Conservation (phyloP, 2,113 vertebrate genomes). For the Orycteropus afer region DNA sequence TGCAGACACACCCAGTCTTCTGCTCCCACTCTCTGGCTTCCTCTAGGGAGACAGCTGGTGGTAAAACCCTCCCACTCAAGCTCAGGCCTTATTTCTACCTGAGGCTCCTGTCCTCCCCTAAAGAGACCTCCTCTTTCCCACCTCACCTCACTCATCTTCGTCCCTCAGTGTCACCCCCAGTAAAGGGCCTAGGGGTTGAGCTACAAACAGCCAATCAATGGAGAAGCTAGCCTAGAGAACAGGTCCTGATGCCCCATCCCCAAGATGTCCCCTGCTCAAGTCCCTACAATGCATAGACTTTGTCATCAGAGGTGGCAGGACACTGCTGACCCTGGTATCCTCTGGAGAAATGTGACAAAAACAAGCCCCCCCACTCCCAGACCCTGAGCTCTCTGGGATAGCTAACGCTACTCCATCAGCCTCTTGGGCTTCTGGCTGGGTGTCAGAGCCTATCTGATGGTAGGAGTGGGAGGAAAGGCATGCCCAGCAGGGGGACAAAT, state of each 20-base stretch:
- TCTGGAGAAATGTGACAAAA: neutral
- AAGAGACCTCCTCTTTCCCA: neutral
- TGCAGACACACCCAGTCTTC: neutral
- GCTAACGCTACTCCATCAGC: neutral
- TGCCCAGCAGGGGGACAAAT: neutral
- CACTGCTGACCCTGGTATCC: neutral
- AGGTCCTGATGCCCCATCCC: neutral
- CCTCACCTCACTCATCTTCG: neutral
- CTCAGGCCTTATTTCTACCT: neutral
- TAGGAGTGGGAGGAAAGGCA: neutral
- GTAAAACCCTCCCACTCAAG: neutral
- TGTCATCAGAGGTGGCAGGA: neutral
- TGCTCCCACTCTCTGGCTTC: neutral
- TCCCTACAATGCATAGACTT: neutral
- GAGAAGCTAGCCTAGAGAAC: neutral
- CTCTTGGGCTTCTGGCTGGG: neutral
- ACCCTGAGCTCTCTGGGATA: neutral
- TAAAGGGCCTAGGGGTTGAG: neutral
- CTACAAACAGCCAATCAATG: neutral
- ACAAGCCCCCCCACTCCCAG: neutral
- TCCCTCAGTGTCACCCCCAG: neutral
- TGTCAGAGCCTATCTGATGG: neutral
- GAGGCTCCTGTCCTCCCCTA: neutral
- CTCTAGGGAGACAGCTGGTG: no score
- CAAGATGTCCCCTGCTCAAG: neutral